phyloP scores from a whole-genome alignment of 2,113 vertebrate genomes.

The Genyomyrus donnyi region DNA sequence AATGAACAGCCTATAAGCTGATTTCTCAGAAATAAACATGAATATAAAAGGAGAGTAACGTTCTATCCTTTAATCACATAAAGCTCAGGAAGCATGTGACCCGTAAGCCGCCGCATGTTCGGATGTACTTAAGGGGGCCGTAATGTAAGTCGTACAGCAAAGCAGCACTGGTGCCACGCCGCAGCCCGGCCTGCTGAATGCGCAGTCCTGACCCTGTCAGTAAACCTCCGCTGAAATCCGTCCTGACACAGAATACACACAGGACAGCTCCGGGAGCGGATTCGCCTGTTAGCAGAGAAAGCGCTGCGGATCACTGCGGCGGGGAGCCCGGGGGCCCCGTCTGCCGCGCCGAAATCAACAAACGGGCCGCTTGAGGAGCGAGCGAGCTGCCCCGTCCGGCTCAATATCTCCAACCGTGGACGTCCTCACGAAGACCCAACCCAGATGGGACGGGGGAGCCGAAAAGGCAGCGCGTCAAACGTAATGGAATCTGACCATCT shows the following conservation, averaged over 20 bases:
- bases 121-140: neutral
- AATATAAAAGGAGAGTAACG: neutral
- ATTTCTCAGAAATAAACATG: neutral
- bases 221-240: neutral
- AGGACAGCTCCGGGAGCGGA: neutral
- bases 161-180: neutral
- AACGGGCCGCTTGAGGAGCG: neutral
- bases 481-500: constrained; percentile 12
- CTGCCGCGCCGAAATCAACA: neutral
- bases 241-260: constrained; percentile 14
- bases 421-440: neutral
- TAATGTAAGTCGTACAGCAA: neutral
- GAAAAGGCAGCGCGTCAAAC: neutral
- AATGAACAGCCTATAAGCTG: neutral
- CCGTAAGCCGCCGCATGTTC: neutral
- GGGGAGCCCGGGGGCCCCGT: constrained; percentile 1
- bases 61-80: neutral
- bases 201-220: constrained; percentile 1
- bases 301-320: neutral
- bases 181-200: neutral
- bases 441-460: neutral
- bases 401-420: constrained; percentile 1
- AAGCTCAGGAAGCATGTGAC: neutral
- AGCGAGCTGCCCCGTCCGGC: neutral
- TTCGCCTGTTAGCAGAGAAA: constrained; percentile 11